These are phyloP conservation scores for Semotilus atromaculatus DNA, from an alignment of 2,797 vertebrate species.

Conservation along the genomic window DNA sequence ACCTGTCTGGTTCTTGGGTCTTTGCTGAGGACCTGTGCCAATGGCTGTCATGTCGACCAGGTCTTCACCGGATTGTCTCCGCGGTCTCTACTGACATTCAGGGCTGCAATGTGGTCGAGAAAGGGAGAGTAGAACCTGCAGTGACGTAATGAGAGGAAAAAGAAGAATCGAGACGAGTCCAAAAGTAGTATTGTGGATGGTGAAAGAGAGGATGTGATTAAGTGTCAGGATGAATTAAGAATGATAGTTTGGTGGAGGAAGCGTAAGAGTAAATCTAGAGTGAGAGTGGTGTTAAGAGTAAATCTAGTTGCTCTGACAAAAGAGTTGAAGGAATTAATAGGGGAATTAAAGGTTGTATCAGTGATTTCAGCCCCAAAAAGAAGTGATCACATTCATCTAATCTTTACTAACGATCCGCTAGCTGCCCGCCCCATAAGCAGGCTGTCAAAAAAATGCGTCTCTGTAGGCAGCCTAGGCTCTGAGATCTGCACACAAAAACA, in stretches of 20 bases:
- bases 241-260: not conserved
- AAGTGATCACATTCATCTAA: too few relatives aligned
- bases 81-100: too few relatives aligned
- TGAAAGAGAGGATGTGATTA: not conserved
- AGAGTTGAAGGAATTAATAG: not conserved
- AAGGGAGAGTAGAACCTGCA: too few relatives aligned
- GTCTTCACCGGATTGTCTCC: not conserved
- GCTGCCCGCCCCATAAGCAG: too few relatives aligned
- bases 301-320: not conserved
- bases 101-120: too few relatives aligned
- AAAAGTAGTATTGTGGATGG: not conserved
- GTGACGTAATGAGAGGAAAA: not conserved
- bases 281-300: too few relatives aligned
- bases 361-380: too few relatives aligned
- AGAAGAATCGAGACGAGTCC: not conserved
- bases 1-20: not conserved
- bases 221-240: not conserved
- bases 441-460: too few relatives aligned
- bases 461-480: too few relatives aligned
- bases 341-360: too few relatives aligned
- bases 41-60: not conserved
- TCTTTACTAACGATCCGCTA: too few relatives aligned
- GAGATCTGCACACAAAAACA: too few relatives aligned
- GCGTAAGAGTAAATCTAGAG: not conserved
- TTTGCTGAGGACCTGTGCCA: not conserved